A percentile compares a stretch with the other conserved stretches of the same genome.
Conservation (phyloP, 1,140 invertebrate genomes). For the Sinonovacula constricta region DNA sequence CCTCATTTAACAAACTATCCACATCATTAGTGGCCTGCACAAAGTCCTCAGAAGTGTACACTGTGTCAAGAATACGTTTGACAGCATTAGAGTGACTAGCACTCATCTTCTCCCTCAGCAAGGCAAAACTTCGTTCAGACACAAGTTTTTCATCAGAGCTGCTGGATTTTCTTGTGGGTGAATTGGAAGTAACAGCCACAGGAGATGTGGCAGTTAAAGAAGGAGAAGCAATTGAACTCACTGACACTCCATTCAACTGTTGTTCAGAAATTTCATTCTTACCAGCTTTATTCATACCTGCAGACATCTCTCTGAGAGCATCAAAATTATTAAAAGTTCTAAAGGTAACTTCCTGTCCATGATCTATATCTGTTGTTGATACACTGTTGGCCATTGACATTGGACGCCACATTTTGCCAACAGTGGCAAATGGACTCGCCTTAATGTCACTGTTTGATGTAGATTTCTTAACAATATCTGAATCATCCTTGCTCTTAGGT, state of each 20-base stretch:
- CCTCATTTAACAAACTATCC: slow-evolving; percentile 66
- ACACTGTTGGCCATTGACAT: slow-evolving; percentile 60
- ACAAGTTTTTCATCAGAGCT: slow-evolving; percentile 39
- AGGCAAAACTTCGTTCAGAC: slow-evolving; percentile 64
- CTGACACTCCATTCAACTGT: background rate
- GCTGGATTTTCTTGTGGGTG: background rate
- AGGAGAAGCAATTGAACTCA: slow-evolving; percentile 4
- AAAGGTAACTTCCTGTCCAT: slow-evolving; percentile 45
- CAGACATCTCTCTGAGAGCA: slow-evolving; percentile 54
- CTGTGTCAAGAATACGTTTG: slow-evolving; percentile 62
- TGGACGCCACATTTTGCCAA: slow-evolving; percentile 60
- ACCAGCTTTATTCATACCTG: too few species aligned
- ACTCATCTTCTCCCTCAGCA: slow-evolving; percentile 64
- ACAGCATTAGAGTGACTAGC: slow-evolving; percentile 61
- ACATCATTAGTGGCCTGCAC: slow-evolving; percentile 65
- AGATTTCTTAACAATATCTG: slow-evolving; percentile 10
- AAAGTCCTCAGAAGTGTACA: slow-evolving; percentile 63
- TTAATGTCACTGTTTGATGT: slow-evolving; percentile 30
- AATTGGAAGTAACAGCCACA: background rate
- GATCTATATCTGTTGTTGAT: slow-evolving; percentile 22
- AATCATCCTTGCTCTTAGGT: slow-evolving; percentile 46
- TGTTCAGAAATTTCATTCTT: too few species aligned
- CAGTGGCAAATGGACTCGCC: slow-evolving; percentile 57
- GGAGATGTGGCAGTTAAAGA: slow-evolving; percentile 15
- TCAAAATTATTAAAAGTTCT: slow-evolving; percentile 59